A percentile compares a stretch with the other conserved stretches of the same genome.
These are phyloP conservation scores for Xestia ashworthii DNA, from an alignment of 2,888 invertebrate species.

Conservation along the genomic window DNA sequence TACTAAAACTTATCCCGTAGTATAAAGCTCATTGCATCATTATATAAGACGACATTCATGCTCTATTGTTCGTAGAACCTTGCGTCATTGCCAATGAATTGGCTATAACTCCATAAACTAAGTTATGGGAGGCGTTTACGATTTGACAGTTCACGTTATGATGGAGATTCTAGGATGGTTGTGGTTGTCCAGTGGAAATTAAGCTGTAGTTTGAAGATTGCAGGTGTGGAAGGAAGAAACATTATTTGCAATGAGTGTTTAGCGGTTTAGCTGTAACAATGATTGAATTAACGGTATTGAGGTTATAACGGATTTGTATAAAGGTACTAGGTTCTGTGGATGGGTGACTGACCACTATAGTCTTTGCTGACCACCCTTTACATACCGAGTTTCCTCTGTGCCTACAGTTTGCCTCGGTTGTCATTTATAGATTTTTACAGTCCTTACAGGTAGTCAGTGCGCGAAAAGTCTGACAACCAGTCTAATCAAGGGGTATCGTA, in stretches of 20 bases:
- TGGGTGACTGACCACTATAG: no score
- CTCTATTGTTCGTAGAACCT: constrained; percentile 50
- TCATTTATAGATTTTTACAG: no score
- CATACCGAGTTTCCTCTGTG: no score
- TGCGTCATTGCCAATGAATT: constrained; percentile 55
- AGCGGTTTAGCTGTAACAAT: not conserved
- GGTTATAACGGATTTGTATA: not conserved
- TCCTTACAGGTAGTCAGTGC: no score
- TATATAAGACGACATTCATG: constrained; percentile 37
- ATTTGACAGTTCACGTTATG: constrained; percentile 39
- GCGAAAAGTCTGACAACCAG: no score
- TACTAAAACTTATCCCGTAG: constrained; percentile 15
- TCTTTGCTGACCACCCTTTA: no score
- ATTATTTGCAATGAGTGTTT: not conserved
- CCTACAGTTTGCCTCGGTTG: no score
- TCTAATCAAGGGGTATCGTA: no score
- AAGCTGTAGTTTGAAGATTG: constrained; percentile 21
- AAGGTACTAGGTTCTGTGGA: no score
- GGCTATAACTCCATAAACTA: constrained; percentile 51
- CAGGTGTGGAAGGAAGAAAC: not conserved
- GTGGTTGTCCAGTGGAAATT: not conserved
- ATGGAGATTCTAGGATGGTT: not conserved
- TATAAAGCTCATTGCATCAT: constrained; percentile 35
- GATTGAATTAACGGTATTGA: constrained; percentile 13
- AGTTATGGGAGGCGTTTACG: constrained; percentile 39